Conservation (phyloP, 2,113 vertebrate genomes). For the Ictalurus furcatus region DNA sequence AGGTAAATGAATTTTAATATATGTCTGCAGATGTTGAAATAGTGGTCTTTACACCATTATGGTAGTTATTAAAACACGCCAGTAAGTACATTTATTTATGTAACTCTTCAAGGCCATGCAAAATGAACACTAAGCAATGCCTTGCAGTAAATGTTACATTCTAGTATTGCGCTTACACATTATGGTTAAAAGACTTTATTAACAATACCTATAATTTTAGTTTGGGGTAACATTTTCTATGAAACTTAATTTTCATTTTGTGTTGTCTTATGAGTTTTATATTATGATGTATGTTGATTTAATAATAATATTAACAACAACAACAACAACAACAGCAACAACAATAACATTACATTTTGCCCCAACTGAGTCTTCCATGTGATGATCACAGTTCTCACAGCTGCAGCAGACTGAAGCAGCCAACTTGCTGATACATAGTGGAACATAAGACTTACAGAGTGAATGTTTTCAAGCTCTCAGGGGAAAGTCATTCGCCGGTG, state of each 20-base stretch:
- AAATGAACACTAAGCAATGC: background rate
- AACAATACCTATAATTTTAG: background rate
- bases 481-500: slow-evolving; percentile 59
- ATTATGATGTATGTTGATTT: background rate
- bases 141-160: background rate
- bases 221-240: background rate
- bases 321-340: background rate
- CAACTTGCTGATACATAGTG: slow-evolving; percentile 24
- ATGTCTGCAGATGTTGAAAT: slow-evolving; percentile 31
- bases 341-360: background rate
- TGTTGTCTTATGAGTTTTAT: background rate
- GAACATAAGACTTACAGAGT: background rate
- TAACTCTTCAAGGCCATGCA: background rate
- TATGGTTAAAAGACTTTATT: background rate
- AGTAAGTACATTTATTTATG: background rate
- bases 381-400: background rate
- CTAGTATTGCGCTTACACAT: slow-evolving; percentile 2
- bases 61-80: slow-evolving; percentile 39
- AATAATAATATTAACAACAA: background rate
- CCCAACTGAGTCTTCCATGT: background rate
- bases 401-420: background rate
- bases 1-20: slow-evolving; percentile 46
- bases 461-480: slow-evolving; percentile 49
- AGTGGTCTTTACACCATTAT: slow-evolving; percentile 30
- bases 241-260: background rate